Evolutionary conservation across 2,113 vertebrate genomes (phyloP).

Genomic region (Trachemys scripta): DNA sequence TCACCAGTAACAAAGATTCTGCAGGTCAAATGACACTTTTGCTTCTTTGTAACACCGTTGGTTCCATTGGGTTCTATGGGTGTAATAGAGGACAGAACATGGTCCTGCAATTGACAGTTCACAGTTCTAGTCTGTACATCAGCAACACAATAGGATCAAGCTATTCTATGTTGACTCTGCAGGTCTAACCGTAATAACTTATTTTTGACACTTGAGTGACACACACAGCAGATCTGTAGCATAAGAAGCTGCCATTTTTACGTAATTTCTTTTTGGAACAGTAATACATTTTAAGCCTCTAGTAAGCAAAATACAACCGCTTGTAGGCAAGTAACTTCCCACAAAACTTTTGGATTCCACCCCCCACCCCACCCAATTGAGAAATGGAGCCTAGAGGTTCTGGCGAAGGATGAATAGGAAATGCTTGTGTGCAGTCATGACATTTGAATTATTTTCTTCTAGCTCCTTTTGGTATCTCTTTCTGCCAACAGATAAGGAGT

Average conservation of each 20-base stretch:
- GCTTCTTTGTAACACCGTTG: neutral
- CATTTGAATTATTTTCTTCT: no score
- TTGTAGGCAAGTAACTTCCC: no score
- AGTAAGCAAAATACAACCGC: no score
- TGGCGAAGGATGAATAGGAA: no score
- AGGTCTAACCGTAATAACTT: fast-evolving
- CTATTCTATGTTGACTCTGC: neutral
- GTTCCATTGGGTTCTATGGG: fast-evolving
- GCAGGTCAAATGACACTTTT: neutral
- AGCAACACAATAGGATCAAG: neutral
- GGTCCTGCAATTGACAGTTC: fast-evolving
- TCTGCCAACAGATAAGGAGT: neutral
- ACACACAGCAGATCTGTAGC: neutral
- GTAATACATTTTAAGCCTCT: no score
- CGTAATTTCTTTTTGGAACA: neutral
- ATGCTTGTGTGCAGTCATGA: no score
- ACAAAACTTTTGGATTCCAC: no score
- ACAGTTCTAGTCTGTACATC: fast-evolving
- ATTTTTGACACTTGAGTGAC: neutral
- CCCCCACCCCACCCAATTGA: no score
- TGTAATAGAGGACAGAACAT: no score
- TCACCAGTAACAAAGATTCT: neutral
- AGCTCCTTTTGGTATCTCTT: neutral
- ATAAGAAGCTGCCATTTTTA: neutral
- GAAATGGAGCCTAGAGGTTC: no score